Evolutionary conservation across 2,113 vertebrate genomes (phyloP).

Genomic region (Strix uralensis): DNA sequence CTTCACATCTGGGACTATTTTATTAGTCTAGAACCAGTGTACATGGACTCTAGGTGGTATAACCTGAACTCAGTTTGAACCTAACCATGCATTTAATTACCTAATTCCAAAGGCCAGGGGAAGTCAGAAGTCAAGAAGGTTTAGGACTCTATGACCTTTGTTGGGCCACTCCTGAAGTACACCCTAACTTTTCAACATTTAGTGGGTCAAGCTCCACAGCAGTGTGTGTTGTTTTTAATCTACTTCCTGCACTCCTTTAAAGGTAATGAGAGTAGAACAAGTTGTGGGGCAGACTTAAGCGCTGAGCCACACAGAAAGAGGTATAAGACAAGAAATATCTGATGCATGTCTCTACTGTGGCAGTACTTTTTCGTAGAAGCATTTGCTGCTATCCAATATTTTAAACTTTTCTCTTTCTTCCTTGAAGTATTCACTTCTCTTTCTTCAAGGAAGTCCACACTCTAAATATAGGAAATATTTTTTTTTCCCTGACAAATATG

Average conservation of each 20-base stretch:
- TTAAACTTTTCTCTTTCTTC: neutral
- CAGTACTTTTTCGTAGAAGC: neutral
- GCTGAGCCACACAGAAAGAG: neutral
- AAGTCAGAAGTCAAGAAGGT: neutral
- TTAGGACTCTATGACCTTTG: neutral
- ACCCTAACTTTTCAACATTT: neutral
- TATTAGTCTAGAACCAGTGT: neutral
- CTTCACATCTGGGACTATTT: neutral
- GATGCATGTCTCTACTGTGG: neutral
- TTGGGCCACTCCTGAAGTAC: neutral
- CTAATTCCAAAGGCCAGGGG: neutral
- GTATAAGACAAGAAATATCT: neutral
- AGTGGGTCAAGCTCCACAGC: neutral
- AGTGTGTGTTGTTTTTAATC: neutral
- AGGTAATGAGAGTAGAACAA: neutral
- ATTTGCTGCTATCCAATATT: neutral
- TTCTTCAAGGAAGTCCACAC: neutral
- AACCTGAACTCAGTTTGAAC: neutral
- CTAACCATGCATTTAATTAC: neutral
- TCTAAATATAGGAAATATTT: neutral
- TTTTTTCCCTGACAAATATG: neutral
- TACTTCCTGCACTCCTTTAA: neutral
- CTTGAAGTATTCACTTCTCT: neutral
- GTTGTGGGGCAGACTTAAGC: neutral
- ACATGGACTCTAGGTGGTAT: neutral